Percentiles rank a stretch among this genome's conserved stretches.
These are phyloP conservation scores for Megathymus violae DNA, from an alignment of 1,140 invertebrate genomes.

Conservation along the genomic window DNA sequence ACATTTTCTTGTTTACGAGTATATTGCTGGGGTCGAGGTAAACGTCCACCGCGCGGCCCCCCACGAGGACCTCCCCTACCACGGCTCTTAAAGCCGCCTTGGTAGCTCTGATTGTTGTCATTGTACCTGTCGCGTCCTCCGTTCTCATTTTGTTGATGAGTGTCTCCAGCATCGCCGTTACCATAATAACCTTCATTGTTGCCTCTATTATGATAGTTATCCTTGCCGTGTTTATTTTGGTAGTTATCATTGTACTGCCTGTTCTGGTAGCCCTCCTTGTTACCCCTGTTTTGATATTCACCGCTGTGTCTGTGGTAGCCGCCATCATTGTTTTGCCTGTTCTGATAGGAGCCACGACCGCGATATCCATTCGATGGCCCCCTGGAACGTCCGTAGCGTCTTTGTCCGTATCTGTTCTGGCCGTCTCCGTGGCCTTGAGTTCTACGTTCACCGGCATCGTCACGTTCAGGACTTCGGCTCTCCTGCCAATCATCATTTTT, in stretches of 20 bases:
- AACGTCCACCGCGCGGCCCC: conserved; percentile 50
- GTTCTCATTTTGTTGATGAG: conserved; percentile 60
- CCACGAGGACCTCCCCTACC: conserved; percentile 65
- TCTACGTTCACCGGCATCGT: conserved; percentile 59
- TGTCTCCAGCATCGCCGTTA: conserved; percentile 69
- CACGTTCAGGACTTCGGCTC: conserved; percentile 63
- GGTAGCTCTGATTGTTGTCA: conserved; percentile 64
- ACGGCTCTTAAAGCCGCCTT: conserved; percentile 72
- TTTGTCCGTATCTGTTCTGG: conserved; percentile 62
- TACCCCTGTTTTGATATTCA: conserved; percentile 62
- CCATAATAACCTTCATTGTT: conserved; percentile 73
- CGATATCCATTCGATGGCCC: conserved; percentile 71
- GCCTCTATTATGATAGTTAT: conserved; percentile 62
- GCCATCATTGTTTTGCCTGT: conserved; percentile 58
- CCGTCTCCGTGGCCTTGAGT: conserved; percentile 73
- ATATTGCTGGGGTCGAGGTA: conserved; percentile 63
- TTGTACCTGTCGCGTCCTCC: conserved; percentile 63
- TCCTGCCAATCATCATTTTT: conserved; percentile 62
- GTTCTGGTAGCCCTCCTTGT: conserved; percentile 66
- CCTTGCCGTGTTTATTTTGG: conserved; percentile 64
- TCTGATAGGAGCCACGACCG: conserved; percentile 65
- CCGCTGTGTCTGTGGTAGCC: conserved; percentile 59
- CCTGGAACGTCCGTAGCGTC: conserved; percentile 59
- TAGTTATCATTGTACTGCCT: conserved; percentile 66
- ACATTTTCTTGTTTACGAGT: conserved; percentile 67